Base-by-base conservation (phyloP, 2,113 vertebrate genomes). In the Pogona vitticeps region DNA sequence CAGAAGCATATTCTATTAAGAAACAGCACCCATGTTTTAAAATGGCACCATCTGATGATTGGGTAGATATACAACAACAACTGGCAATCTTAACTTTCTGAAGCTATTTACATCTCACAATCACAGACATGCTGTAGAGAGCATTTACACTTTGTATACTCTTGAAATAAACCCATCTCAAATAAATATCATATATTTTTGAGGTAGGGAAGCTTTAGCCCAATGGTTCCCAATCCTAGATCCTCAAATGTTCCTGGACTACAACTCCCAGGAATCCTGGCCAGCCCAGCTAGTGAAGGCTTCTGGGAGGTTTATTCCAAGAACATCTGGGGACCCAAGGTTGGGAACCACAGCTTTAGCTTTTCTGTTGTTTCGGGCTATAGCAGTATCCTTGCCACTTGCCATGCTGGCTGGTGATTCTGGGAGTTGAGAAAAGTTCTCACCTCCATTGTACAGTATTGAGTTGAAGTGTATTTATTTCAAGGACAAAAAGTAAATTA, bases 1-100 rank as follows among this genome's bases (percentile, higher is more conserved):
- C 95, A 56, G 97, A 97, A 77, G 99, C 98, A 93, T 98, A 99
- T 94, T 99, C 99, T 99, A 90, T 95, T 90, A 93, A 76, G 89
- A 93, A 77, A 94, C 31, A 85, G 70, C 82, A 31, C 85, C 46
- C 10, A 87, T 1, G 0, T 76, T 84, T 91, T 71, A 82, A 81
- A 90, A 92, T 72, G 75, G 88, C 1, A 78, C 68, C 13, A 21
- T 28, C 31, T 88, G 38, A 91, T 80, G 46, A 65, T 1, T n/a
- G 40, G 56, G 4, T 20, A 10, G 77, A 2, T 26, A 23, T 59
- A 76, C 15, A 84, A 42, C 81, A 52, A 86, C 83, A 63, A 28
- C 36, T 26, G 36, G 21, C 59, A 14, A 65, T 80, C 59, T 40
- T 67, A 72, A 52, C 31, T 26, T 78, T 33, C 21, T 23, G 21